Evolutionary conservation across 2,888 invertebrate species (phyloP), one percentile per base, ranked within the genome.

Genomic region (Biston betularia): DNA sequence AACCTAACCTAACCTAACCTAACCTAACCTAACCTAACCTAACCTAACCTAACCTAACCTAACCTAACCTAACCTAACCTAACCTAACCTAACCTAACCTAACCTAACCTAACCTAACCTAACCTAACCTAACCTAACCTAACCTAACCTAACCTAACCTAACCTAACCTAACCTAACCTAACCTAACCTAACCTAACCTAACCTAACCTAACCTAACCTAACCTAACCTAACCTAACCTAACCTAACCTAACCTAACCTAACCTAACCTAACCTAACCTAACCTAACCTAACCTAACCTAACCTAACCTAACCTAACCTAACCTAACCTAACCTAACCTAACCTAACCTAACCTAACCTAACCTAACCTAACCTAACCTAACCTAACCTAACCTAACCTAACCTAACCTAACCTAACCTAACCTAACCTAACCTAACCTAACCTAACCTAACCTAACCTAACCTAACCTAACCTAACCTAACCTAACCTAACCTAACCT

Each of bases 31-130:
- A 45, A 45, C 45, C 45, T 45, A 45, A 45, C 45, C 45, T 45
- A 45, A 45, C 45, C 45, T 45, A 45, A 45, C 45, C 45, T 45
- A 45, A 45, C 45, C 45, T 45, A 45, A 45, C 45, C 45, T 45
- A 45, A 45, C 45, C 45, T 45, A 49, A 49, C 49, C 49, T 49
- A 49, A 49, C 49, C 49, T 49, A 49, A 49, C 49, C 49, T 24
- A 49, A 49, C 49, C 48, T 48, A 48, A 48, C 48, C 48, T 48
- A 48, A 48, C 48, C 48, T 48, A 48, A 48, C 48, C 48, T 48
- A 48, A 48, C 48, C 24, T 48, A 48, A 48, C 48, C 48, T 33
- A 48, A 48, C 24, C 48, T 15, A 46, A 46, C 46, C 46, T 46
- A 46, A 46, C 46, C 46, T 46, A 46, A 46, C 48, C 48, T 24